phyloP scores from a whole-genome alignment of 2,797 vertebrate genomes.

The Protonibea diacanthus region DNA sequence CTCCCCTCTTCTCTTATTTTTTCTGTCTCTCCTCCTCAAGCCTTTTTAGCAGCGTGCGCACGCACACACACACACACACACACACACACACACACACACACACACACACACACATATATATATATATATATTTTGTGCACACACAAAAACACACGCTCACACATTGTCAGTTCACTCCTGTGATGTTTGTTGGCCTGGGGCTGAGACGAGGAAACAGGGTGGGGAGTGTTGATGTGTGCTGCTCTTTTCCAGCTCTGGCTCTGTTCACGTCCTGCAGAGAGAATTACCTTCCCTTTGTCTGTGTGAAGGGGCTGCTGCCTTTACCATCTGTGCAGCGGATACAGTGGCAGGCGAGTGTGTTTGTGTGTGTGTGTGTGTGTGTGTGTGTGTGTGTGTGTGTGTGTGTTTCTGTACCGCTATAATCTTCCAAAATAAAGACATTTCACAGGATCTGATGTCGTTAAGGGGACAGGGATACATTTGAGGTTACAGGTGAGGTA shows the following conservation, averaged over 20 bases:
- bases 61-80: slow-evolving; percentile 29
- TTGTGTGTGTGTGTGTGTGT: not conserved
- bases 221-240: slow-evolving; percentile 74
- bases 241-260: slow-evolving; percentile 75
- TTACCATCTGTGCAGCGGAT: slow-evolving; percentile 79
- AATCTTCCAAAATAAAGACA: slow-evolving; percentile 46
- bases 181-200: slow-evolving; percentile 78
- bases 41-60: slow-evolving; percentile 53
- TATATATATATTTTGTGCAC: slow-evolving; percentile 10
- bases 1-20: slow-evolving; percentile 64
- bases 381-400: not conserved
- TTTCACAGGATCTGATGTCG: slow-evolving; percentile 20
- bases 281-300: slow-evolving; percentile 83
- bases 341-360: slow-evolving; percentile 57
- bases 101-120: slow-evolving; percentile 26
- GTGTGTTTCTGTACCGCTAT: not conserved
- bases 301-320: slow-evolving; percentile 78
- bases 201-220: slow-evolving; percentile 74
- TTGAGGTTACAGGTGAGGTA: not conserved
- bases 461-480: not conserved
- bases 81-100: not conserved
- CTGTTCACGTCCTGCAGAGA: slow-evolving; percentile 78
- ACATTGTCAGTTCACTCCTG: slow-evolving; percentile 77
- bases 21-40: slow-evolving; percentile 67
- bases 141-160: slow-evolving; percentile 37